Evolutionary conservation across 2,888 invertebrate genomes (phyloP), one percentile per base, ranked within the genome.

Genomic region (Leptinotarsa tumamoca): DNA sequence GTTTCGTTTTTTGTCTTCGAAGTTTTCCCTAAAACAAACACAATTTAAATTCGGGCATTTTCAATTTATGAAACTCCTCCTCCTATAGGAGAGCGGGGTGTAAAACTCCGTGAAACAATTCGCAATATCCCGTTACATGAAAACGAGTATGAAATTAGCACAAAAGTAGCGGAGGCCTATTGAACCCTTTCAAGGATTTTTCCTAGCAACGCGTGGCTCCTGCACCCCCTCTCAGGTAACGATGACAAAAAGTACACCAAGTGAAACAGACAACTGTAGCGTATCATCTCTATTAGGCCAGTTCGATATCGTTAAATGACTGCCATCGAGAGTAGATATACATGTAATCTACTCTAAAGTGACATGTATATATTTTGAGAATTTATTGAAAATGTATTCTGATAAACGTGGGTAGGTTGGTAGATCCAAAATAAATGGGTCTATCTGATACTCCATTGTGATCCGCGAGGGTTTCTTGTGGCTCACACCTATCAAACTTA

Each of bases 121-220:
- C 74, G 74, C 77, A 72, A 77, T 77, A 77, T 74, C 68, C 68
- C 72, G 77, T 77, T 77, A 77, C 72, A 71, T 69, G 77, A 63
- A 75, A 74, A 74, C 75, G 73, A 75, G 78, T 75, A 78, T 78
- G 73, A 78, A 78, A 78, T 78, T 78, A 78, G 78, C 73, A 73
- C 75, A 73, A 78, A 78, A 78, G 78, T 78, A 73, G 75, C 75
- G 70, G 73, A 71, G 73, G 72, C 78, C 78, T 78, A 78, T 78
- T 75, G 77, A 77, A 75, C 78, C 75, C 74, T 75, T 75, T 67
- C 74, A 66, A 72, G 76, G 75, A 76, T 80, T 80, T 80, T 80
- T 80, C 80, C 80, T 80, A 80, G 80, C 80, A 80, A 80, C 80
- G 78, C 75, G 63, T 67, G 54, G 63, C 67, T 56, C 68, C 68